Conservation (phyloP, 2,888 invertebrate species). For the Myopa tessellatipennis region DNA sequence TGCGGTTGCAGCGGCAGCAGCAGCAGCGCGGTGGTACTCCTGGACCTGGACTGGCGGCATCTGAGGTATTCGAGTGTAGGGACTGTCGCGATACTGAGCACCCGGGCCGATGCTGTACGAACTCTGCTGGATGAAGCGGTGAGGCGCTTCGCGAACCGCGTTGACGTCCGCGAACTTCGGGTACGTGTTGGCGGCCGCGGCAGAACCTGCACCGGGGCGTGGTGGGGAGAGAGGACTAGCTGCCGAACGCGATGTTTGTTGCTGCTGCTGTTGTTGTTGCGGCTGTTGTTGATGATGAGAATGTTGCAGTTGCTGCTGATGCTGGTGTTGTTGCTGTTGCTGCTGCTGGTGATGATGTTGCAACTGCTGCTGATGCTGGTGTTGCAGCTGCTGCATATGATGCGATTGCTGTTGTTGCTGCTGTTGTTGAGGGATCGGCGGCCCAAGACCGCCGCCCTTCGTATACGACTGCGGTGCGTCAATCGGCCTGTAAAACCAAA, state of each 20-base stretch:
- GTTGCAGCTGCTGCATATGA: slow-evolving; percentile 39
- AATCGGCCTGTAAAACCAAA: slow-evolving; percentile 66
- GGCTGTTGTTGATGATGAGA: slow-evolving; percentile 49
- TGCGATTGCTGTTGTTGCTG: slow-evolving; percentile 59
- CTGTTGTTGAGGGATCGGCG: slow-evolving; percentile 66
- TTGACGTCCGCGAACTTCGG: slow-evolving; percentile 64
- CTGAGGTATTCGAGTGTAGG: slow-evolving; percentile 65
- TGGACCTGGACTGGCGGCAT: slow-evolving; percentile 59
- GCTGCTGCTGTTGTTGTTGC: slow-evolving; percentile 52
- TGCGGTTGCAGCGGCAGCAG: slow-evolving; percentile 54
- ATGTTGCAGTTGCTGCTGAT: slow-evolving; percentile 48
- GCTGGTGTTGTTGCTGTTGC: slow-evolving; percentile 49
- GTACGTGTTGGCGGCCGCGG: slow-evolving; percentile 63
- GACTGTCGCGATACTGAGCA: slow-evolving; percentile 65
- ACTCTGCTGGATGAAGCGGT: slow-evolving; percentile 66
- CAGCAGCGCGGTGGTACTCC: slow-evolving; percentile 61
- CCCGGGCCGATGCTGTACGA: slow-evolving; percentile 64
- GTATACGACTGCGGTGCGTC: slow-evolving; percentile 65
- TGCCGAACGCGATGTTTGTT: slow-evolving; percentile 64
- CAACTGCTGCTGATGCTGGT: slow-evolving; percentile 50
- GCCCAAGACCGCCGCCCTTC: slow-evolving; percentile 62
- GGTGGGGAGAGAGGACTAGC: slow-evolving; percentile 68
- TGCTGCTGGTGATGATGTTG: slow-evolving; percentile 58
- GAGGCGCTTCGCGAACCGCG: slow-evolving; percentile 64
- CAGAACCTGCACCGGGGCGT: slow-evolving; percentile 62